phyloP scores from a whole-genome alignment of 2,888 invertebrate species.

The Clivina fossor region DNA sequence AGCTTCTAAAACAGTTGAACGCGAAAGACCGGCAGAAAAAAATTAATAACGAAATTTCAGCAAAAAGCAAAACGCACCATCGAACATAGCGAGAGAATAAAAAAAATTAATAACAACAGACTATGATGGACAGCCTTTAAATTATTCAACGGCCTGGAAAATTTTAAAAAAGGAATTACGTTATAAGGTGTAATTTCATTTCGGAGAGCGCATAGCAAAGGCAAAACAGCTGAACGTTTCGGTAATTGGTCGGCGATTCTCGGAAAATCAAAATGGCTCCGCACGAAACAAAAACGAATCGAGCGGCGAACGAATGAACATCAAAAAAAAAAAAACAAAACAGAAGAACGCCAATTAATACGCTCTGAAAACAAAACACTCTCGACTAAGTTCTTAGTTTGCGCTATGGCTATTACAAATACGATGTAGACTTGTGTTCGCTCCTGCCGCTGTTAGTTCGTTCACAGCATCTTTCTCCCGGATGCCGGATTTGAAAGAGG shows the following conservation, averaged over 20 bases:
- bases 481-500: no score
- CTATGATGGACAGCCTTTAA: constrained; percentile 38
- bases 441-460: constrained; percentile 23
- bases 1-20: no score
- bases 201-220: constrained; percentile 39
- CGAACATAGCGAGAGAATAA: constrained; percentile 39
- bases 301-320: constrained; percentile 31
- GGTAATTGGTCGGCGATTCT: constrained; percentile 51
- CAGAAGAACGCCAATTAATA: constrained; percentile 52
- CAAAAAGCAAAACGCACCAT: constrained; percentile 45
- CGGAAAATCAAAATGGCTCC: constrained; percentile 53
- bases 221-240: constrained; percentile 47
- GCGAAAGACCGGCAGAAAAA: constrained; percentile 15
- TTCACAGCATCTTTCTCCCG: constrained; percentile 42
- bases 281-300: constrained; percentile 45
- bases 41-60: constrained; percentile 30
- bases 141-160: constrained; percentile 45
- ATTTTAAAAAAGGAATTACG: constrained; percentile 48
- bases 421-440: no score
- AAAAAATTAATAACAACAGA: constrained; percentile 36
- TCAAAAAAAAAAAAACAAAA: constrained; percentile 51
- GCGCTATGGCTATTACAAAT: no score
- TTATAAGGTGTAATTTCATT: constrained; percentile 50
- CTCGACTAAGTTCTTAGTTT: constrained; percentile 16
- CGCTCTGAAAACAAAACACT: constrained; percentile 51